Evolutionary conservation across 1,140 invertebrate species (phyloP), one percentile per base, ranked within the genome.

Genomic region (Brachystomella parvula): DNA sequence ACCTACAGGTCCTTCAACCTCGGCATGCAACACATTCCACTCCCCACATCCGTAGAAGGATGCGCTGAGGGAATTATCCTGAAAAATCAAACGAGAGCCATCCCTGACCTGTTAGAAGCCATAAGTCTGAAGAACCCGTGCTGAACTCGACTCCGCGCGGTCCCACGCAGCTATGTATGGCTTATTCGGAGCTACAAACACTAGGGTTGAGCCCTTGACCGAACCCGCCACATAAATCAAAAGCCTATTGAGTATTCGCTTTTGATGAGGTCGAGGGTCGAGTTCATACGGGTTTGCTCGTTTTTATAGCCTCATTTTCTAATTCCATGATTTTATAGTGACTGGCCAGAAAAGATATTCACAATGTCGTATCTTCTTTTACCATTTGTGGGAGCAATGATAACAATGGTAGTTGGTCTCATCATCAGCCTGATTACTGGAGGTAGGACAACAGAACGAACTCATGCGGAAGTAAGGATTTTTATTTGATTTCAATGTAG

Each of bases 281-380:
- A 44, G 39, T 44, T 12, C 9, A 12, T 44, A 12, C n/a, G 39
- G n/a, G n/a, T 44, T 44, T n/a, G 39, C n/a, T n/a, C 39, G 9
- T 12, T 12, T 12, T 44, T 44, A 44, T n/a, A 44, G 9, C n/a
- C 9, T 44, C 9, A 49, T 35, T 69, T 24, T 32, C 53, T 32
- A 24, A 12, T 62, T 53, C n/a, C n/a, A n/a, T n/a, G n/a, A n/a
- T n/a, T 65, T 60, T 61, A 15, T 28, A 72, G 71, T 33, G 65
- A 67, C 3, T 72, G 65, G 64, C 71, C 71, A n/a, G 63, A 64
- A 1, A 72, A 70, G 31, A 2, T 72, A 1, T 72, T 49, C 32
- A 65, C 71, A 32, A 24, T 72, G 19, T 70, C 68, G 0, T 72
- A 72, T 35, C 63, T 70, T 24, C 47, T 72, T 1, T 72, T 70